These are phyloP conservation scores for Spermophilus dauricus DNA, from an alignment of 2,113 vertebrate species.

Conservation along the genomic window DNA sequence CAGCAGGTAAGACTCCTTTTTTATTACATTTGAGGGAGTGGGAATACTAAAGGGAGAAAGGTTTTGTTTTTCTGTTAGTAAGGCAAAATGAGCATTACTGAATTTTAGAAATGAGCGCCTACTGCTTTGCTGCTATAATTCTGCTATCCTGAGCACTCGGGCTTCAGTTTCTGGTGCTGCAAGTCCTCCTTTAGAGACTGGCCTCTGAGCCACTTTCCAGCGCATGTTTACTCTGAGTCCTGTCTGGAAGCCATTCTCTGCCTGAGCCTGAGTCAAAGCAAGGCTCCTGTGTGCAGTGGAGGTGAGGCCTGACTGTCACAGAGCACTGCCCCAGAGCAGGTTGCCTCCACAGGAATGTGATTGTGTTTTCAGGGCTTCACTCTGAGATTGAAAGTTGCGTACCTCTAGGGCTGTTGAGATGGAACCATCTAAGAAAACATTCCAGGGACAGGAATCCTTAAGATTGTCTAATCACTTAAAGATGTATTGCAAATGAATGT, in stretches of 20 bases:
- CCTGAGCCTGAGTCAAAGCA: neutral
- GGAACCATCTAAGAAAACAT: neutral
- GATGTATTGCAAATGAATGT: neutral
- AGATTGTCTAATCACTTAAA: neutral
- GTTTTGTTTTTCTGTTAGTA: neutral
- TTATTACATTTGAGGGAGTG: neutral
- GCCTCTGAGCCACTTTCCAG: too few species aligned
- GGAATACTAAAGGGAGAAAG: neutral
- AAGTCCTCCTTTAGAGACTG: neutral
- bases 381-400: neutral
- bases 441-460: too few species aligned
- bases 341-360: neutral
- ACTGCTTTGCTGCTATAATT: neutral
- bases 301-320: neutral
- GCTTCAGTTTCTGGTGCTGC: neutral
- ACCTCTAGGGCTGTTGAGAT: too few species aligned
- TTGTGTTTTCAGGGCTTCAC: neutral
- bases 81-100: neutral
- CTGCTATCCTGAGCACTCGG: neutral
- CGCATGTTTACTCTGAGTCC: neutral
- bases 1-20: slow-evolving; percentile 92
- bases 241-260: neutral
- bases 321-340: neutral
- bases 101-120: neutral
- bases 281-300: neutral